Conservation (phyloP, 1,140 invertebrate species). For the Vollenhovia emeryi region DNA sequence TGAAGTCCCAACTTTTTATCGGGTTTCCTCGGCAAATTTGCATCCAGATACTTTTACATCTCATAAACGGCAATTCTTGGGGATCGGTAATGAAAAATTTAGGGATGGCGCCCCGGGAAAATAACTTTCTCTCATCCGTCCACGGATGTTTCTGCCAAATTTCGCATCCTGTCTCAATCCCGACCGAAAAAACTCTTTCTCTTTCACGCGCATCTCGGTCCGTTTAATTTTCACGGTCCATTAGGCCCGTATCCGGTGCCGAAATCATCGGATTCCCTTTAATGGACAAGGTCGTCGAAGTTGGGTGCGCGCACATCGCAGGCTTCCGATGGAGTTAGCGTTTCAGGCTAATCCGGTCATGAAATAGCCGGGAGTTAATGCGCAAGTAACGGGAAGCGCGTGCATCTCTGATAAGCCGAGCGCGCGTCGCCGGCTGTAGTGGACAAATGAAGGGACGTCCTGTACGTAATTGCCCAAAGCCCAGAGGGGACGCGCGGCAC, state of each 20-base stretch:
- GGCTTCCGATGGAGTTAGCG: neutral
- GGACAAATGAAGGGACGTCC: slow-evolving; percentile 38
- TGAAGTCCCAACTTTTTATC: neutral
- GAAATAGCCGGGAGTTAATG: slow-evolving; percentile 43
- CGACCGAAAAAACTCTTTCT: neutral
- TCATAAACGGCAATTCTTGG: neutral
- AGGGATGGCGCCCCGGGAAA: neutral
- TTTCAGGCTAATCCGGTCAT: slow-evolving; percentile 8
- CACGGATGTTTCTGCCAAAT: neutral
- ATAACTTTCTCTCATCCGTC: neutral
- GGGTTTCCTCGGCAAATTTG: slow-evolving; percentile 11
- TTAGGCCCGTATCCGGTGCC: neutral
- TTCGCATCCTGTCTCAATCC: neutral
- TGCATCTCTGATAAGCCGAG: neutral
- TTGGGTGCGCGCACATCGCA: neutral
- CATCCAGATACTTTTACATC: neutral
- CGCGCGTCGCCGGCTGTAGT: neutral
- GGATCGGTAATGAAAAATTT: neutral
- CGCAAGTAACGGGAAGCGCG: slow-evolving; percentile 29
- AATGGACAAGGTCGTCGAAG: slow-evolving; percentile 3
- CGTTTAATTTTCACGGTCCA: neutral
- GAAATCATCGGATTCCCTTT: slow-evolving; percentile 27
- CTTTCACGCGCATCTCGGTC: neutral
- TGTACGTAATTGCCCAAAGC: neutral
- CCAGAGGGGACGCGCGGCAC: neutral